Conservation (phyloP, 2,888 invertebrate species). For the Mythimna vitellina region DNA sequence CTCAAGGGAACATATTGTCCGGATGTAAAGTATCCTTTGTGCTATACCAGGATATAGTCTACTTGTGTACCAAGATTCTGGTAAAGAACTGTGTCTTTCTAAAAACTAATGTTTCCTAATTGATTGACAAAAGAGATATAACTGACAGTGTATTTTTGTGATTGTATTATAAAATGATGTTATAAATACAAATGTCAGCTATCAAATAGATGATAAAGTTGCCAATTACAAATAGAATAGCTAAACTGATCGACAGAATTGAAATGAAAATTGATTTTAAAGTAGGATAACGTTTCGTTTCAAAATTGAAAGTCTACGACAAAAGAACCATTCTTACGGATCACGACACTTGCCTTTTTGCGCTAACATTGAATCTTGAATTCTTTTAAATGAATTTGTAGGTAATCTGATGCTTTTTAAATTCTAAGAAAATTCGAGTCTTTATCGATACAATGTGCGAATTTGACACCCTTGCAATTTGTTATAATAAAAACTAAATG, state of each 20-base stretch:
- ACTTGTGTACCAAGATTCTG: no score
- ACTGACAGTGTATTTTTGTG: background rate
- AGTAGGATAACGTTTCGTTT: slow-evolving; percentile 24
- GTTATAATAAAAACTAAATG: slow-evolving; percentile 32
- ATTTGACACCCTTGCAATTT: slow-evolving; percentile 48
- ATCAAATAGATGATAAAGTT: slow-evolving; percentile 1
- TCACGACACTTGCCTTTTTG: slow-evolving; percentile 47
- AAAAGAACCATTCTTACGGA: slow-evolving; percentile 10
- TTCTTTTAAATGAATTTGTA: slow-evolving; percentile 32
- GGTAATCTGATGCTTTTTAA: slow-evolving; percentile 43
- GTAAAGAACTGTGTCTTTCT: no score
- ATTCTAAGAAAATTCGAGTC: slow-evolving; percentile 47
- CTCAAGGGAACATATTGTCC: no score
- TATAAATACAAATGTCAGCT: background rate
- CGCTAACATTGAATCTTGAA: slow-evolving; percentile 4
- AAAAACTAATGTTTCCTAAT: background rate
- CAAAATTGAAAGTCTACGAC: slow-evolving; percentile 32
- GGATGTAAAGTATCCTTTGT: no score
- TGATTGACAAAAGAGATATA: background rate
- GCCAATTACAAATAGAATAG: slow-evolving; percentile 32
- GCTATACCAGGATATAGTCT: no score
- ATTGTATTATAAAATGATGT: slow-evolving; percentile 1
- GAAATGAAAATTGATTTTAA: slow-evolving; percentile 30
- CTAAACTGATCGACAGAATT: slow-evolving; percentile 19
- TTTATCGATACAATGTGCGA: slow-evolving; percentile 39